Base-by-base conservation (phyloP, 2,113 vertebrate genomes). In the Gymnogyps californianus region DNA sequence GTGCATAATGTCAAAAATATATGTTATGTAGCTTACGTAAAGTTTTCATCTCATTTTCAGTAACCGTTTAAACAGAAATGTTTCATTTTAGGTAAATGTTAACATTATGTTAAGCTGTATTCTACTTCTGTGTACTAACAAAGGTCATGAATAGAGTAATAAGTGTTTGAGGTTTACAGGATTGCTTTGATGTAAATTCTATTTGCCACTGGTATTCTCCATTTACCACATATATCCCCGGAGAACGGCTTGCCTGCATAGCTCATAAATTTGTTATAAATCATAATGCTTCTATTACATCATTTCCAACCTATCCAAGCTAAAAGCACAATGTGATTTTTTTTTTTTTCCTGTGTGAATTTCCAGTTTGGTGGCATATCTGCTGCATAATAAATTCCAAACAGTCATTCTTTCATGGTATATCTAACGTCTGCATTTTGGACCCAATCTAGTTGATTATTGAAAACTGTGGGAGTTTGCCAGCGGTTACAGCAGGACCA, bases 361-460 rank as follows among this genome's bases (percentile, higher is more conserved):
- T 98, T 98, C 96, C 96, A 97, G 96, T 98, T 98, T 97, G 97
- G 97, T 98, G 97, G 95, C 96, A 95, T 98, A 98, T 97, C 94
- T 98, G 77, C 62, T 97, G 94, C 89, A 91, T 98, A 98, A 98
- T 97, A 98, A 97, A 97, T 97, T 98, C 97, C 97, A 98, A 97
- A 97, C 91, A 84, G 85, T 92, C 90, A 92, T 89, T 96, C 90
- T 95, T 97, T 97, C 93, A 95, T 83, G 86, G 91, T 96, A 96
- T 93, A 96, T 90, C 87, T 89, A 96, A 98, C 88, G 81, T 87
- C 94, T 97, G 85, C 82, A 71, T 97, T 96, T 90, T 94, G 85
- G 93, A 97, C 92, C 64, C 59, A 83, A 66, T 87, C 83, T 85
- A 80, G 67, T 21, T 34, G 91, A 80, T 91, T 96, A 92, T 42